These are phyloP conservation scores for Lithophane semibrunnea DNA, from an alignment of 2,888 invertebrate genomes.

Conservation along the genomic window DNA sequence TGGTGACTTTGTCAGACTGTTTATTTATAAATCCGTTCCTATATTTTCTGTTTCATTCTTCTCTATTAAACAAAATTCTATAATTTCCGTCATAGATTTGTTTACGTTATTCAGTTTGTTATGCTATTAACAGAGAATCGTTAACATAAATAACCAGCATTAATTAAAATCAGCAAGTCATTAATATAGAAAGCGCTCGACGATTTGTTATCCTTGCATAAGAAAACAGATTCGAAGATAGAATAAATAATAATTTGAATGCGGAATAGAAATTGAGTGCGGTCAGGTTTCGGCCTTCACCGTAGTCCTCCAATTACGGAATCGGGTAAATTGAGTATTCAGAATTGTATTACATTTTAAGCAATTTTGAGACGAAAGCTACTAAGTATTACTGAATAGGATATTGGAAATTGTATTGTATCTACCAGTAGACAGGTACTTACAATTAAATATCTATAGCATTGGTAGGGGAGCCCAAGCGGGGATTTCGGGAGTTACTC, in stretches of 20 bases:
- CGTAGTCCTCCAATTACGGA: slow-evolving; percentile 56
- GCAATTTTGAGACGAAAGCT: slow-evolving; percentile 17
- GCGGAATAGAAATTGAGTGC: slow-evolving; percentile 34
- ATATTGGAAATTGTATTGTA: not conserved
- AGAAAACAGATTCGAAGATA: slow-evolving; percentile 19
- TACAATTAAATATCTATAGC: not conserved
- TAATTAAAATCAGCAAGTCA: not conserved
- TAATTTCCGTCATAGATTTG: too few species aligned
- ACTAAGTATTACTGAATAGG: not conserved
- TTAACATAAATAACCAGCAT: not conserved
- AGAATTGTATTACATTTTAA: slow-evolving; percentile 33
- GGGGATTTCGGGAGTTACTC: too few species aligned
- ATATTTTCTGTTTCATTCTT: not conserved
- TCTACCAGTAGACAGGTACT: not conserved
- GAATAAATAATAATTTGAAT: slow-evolving; percentile 56
- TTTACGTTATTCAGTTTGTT: not conserved
- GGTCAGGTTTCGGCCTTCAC: slow-evolving; percentile 43
- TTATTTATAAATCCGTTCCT: not conserved
- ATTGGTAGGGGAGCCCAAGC: too few species aligned
- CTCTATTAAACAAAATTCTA: not conserved
- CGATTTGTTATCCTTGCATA: slow-evolving; percentile 17
- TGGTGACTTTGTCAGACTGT: not conserved
- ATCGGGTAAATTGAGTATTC: slow-evolving; percentile 40
- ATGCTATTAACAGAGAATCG: not conserved
- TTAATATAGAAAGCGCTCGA: not conserved